Evolutionary conservation across 2,113 vertebrate genomes (phyloP).

Genomic region (Elanus axillaris): DNA sequence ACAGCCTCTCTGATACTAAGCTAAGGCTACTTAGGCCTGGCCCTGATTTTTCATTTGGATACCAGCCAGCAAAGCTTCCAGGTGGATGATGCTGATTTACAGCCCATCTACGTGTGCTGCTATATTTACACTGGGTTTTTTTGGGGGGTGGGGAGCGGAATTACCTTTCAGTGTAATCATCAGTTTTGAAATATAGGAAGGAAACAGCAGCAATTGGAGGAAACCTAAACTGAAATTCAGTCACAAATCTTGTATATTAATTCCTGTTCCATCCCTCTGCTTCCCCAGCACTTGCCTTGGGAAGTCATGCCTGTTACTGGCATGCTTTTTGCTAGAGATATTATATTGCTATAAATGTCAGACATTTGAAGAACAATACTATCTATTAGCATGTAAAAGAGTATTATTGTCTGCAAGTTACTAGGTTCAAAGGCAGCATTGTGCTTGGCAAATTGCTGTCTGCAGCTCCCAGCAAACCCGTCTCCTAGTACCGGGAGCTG

Average conservation of each 20-base stretch:
- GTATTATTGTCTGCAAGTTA: constrained; percentile 18
- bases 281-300: not conserved
- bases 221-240: not conserved
- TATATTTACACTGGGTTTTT: not conserved
- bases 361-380: constrained; percentile 34
- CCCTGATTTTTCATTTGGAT: not conserved
- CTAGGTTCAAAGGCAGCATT: not conserved
- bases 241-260: not conserved
- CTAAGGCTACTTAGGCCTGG: constrained; percentile 20
- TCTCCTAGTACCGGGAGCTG: not conserved
- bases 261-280: not conserved
- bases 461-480: not conserved
- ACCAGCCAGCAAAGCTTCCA: constrained; percentile 29
- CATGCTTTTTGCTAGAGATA: not conserved
- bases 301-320: not conserved
- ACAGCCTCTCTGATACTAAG: constrained; percentile 11
- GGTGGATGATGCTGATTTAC: constrained; percentile 34
- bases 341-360: constrained; percentile 32
- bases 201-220: not conserved
- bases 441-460: constrained; percentile 7
- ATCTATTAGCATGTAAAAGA: constrained; percentile 41
- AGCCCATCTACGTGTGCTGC: not conserved
- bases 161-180: constrained; percentile 16
- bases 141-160: not conserved
- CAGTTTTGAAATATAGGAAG: constrained; percentile 23